phyloP scores from a whole-genome alignment of 2,113 vertebrate genomes.

The Oncorhynchus clarkii region DNA sequence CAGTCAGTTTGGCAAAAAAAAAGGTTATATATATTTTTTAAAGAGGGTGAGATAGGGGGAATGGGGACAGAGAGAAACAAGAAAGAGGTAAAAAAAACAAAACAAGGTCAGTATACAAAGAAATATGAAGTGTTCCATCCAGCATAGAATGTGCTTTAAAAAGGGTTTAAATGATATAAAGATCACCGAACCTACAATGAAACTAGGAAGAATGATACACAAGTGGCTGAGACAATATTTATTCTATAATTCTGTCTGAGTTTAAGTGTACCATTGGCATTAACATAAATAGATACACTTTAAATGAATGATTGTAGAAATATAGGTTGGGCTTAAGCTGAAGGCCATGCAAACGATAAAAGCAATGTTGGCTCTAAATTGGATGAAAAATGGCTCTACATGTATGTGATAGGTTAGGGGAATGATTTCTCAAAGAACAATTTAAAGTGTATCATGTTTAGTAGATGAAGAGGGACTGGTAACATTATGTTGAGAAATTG shows the following conservation, averaged over 20 bases:
- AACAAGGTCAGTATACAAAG: slow-evolving; percentile 90
- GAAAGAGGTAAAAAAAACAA: slow-evolving; percentile 50
- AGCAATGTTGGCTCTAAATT: neutral
- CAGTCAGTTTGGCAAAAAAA: slow-evolving; percentile 81
- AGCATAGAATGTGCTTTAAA: slow-evolving; percentile 24
- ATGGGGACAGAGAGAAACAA: neutral
- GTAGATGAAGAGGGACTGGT: neutral
- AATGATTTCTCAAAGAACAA: neutral
- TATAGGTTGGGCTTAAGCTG: neutral
- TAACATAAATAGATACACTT: too few relatives aligned
- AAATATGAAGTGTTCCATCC: slow-evolving; percentile 82
- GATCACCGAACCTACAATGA: slow-evolving; percentile 62
- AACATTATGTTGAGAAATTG: neutral
- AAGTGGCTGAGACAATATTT: slow-evolving; percentile 58
- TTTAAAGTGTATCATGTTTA: neutral
- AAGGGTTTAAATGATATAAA: slow-evolving; percentile 7
- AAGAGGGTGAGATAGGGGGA: neutral
- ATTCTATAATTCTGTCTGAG: slow-evolving; percentile 12
- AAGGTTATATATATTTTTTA: slow-evolving; percentile 61
- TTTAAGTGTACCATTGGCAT: neutral
- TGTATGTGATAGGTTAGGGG: neutral
- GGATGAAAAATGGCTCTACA: neutral
- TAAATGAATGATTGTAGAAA: too few relatives aligned
- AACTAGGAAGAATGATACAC: slow-evolving; percentile 62
- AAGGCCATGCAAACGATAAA: too few relatives aligned